A percentile compares a stretch with the other conserved stretches of the same genome.
phyloP scores from a whole-genome alignment of 2,888 invertebrate species.

The Timema cristinae region DNA sequence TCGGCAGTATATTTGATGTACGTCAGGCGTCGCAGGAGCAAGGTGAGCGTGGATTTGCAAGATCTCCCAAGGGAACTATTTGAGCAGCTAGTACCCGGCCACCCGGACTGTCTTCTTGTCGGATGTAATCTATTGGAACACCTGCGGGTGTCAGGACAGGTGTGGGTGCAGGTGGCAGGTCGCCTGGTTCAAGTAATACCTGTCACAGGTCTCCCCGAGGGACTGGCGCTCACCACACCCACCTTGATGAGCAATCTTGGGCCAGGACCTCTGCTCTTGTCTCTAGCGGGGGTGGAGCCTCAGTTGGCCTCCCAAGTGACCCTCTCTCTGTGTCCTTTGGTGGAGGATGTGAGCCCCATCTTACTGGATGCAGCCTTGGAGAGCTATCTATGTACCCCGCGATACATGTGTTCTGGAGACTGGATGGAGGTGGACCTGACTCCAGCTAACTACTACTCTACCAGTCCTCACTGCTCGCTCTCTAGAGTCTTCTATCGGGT shows the following conservation, averaged over 20 bases:
- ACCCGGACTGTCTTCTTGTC: neutral
- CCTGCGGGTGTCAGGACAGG: neutral
- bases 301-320: neutral
- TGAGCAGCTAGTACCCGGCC: neutral
- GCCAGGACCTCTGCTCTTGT: neutral
- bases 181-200: neutral
- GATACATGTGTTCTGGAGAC: slow-evolving; percentile 59
- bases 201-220: neutral
- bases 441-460: slow-evolving; percentile 42
- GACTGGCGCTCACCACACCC: neutral
- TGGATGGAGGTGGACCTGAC: slow-evolving; percentile 30
- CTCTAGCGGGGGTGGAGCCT: neutral
- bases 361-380: slow-evolving; percentile 57
- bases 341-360: neutral
- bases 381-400: slow-evolving; percentile 65
- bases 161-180: neutral
- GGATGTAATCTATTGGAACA: neutral
- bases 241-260: neutral
- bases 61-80: neutral
- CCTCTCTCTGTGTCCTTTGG: neutral
- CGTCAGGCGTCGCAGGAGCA: neutral
- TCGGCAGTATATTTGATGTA: neutral
- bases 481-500: slow-evolving; percentile 39
- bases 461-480: no score
- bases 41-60: neutral